Base-by-base conservation (phyloP, 2,797 vertebrate species). In the Loriculus beryllinus region DNA sequence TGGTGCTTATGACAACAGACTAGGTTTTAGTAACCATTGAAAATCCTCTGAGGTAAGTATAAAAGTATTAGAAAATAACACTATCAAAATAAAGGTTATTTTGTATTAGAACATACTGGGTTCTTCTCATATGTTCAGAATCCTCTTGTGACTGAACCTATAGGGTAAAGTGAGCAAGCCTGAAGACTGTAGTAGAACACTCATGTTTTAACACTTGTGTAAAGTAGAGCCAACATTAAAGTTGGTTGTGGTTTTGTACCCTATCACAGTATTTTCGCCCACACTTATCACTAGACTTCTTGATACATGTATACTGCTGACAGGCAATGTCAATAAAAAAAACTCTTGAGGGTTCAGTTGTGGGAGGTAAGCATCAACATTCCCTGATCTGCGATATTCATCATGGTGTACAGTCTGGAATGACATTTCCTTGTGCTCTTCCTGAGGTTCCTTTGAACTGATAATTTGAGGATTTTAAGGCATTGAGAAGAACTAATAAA, bases 301-400 rank as follows among this genome's bases (percentile, higher is more conserved):
- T 52, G 23, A 63, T 35, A 52, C 7, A 0, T 6, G 14, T 49
- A 40, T 40, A 7, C 7, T 33, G 19, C 40, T 33, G 26, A 26
- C 21, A 67, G 56, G 25, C 7, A 63, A 12, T 40, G 39, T 40
- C 39, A 40, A 14, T 40, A 40, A 40, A 40, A 39, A 39, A 67
- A 69, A 2, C 2, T 29, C 51, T 15, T 0, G 7, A 17, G 4
- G 1, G 0, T 26, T 77, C 48, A 12, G 25, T 18, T 78, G 33
- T 51, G n/a, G n/a, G 19, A 69, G 40, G 17, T 37, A 13, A 6
- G 64, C 10, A 15, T 28, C 29, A 42, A 5, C 3, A 14, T 16
- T 14, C 23, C 26, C 20, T 40, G n/a, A 64, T 72, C 67, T 13
- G 10, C 4, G 22, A 5, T 86, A 88, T 81, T 85, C 21, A 60